Evolutionary conservation across 2,113 vertebrate species (phyloP), one percentile per base, ranked within the genome.

Genomic region (Cinclus mexicanus): DNA sequence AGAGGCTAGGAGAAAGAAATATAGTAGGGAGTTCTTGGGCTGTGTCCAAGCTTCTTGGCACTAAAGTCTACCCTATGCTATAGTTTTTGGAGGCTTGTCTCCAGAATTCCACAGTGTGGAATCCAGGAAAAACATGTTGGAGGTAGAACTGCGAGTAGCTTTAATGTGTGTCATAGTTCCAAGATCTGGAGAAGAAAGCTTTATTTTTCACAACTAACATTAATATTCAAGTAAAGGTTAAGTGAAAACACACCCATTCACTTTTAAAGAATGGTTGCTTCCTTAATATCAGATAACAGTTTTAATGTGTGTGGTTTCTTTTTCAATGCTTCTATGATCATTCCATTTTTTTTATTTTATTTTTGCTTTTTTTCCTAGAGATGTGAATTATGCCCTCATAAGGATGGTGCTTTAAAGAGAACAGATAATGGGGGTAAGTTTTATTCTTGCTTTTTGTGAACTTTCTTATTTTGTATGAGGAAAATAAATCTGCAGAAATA

Each of bases 361-460:
- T 95, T 97, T 97, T 95, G 92, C 91, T 85, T 94, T 96, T 96
- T 97, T 97, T 90, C 79, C 94, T 98, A 99, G 99, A 99, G 99
- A 98, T 99, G 99, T 97, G 99, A 99, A 98, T 98, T 99, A 97
- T 99, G 99, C 97, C 99, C 99, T 94, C 99, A 99, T 98, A 99
- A 99, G 98, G 99, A 99, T 98, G 99, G 99, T 97, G 99, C 99
- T 96, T 98, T 99, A 97, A 99, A 99, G 98, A 99, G 99, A 98
- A 99, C 99, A 83, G 99, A 99, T 97, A 99, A 99, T 98, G 99
- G 99, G 98, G 99, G 99, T 99, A 98, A 98, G 98, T 98, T 95
- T 95, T 93, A 94, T 92, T 95, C 92, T 80, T 96, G 52, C 63
- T 87, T 94, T 92, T 64, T 95, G 83, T 97, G 68, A 94, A 89